Base-by-base conservation (phyloP, 2,797 vertebrate genomes). In the Periparus ater region DNA sequence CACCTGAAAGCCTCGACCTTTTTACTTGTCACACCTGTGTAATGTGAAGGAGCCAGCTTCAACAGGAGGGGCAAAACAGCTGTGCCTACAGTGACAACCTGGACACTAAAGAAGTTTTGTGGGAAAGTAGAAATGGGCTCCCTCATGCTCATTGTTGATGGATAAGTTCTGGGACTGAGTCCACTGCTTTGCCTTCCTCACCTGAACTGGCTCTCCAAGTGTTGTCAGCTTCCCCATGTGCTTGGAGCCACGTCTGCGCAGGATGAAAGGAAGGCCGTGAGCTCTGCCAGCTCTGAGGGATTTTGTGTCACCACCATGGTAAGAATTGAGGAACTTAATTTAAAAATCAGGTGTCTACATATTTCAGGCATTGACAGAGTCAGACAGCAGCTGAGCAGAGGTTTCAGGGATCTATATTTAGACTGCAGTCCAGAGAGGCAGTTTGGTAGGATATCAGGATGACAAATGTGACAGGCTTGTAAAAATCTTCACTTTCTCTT, bases 391-490 rank as follows among this genome's bases (percentile, higher is more conserved):
- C 63, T 5, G 9, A 92, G 71, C 38, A 88, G 60, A 61, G 40
- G 60, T 92, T 90, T 91, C 3, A 1, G 32, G 63, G 78, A 76
- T 91, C 74, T 95, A 76, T 95, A 92, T 92, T 92, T 92, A 89
- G 81, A 87, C 71, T 57, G 40, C 36, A 82, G 91, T 85, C 71
- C 55, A 2, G 87, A 82, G 50, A 87, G 19, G 40, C 55, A 22
- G 67, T 91, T 89, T 2, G 11, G 60, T 73, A 79, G 50, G 48
- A 63, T 94, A 83, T 60, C 55, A 85, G 51, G 2, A 9, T 92
- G 84, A 87, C 71, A 87, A 94, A 89, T 92, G 55, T 91, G 94
- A 82, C 75, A 92, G 72, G 36, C 32, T 91, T 93, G 34, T 66
- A 88, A 11, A 15, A 75, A 88, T 84, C 55, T 90, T 78, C 74